These are phyloP conservation scores for Columba livia DNA, from an alignment of 2,113 vertebrate genomes.

Conservation along the genomic window DNA sequence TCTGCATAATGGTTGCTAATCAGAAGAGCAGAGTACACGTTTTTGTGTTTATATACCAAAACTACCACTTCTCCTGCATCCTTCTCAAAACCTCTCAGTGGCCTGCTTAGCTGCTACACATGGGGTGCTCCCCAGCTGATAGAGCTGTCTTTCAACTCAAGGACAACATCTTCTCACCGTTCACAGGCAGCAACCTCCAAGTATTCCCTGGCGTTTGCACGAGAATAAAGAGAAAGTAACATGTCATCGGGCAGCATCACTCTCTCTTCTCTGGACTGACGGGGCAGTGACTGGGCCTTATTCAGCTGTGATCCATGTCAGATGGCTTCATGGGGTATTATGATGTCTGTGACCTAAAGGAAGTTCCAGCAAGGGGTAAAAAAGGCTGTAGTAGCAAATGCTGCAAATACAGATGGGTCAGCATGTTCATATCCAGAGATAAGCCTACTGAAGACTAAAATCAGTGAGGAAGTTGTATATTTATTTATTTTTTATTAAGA, in stretches of 20 bases:
- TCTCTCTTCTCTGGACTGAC: not conserved
- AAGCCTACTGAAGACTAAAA: not conserved
- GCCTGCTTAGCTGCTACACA: not conserved
- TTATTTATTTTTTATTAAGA: not conserved
- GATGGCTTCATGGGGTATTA: not conserved
- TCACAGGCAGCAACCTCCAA: accelerated
- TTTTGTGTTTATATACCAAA: not conserved
- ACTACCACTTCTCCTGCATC: not conserved
- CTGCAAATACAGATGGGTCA: not conserved
- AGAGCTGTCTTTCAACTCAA: not conserved
- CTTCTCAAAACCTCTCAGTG: not conserved
- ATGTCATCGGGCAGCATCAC: not conserved
- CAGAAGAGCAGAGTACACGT: not conserved
- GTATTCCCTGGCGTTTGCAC: not conserved
- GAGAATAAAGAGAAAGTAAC: not conserved
- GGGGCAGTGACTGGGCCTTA: not conserved
- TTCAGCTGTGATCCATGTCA: not conserved
- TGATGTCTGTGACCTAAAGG: not conserved
- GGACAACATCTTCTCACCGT: not conserved
- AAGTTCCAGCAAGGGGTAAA: not conserved
- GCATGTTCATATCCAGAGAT: not conserved
- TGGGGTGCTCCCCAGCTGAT: not conserved
- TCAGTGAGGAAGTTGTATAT: not conserved
- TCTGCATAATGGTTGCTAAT: not conserved
- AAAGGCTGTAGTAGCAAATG: not conserved